A percentile compares a stretch with the other conserved stretches of the same genome.
These are phyloP conservation scores for Pandion haliaetus DNA, from an alignment of 2,113 vertebrate species.

Conservation along the genomic window DNA sequence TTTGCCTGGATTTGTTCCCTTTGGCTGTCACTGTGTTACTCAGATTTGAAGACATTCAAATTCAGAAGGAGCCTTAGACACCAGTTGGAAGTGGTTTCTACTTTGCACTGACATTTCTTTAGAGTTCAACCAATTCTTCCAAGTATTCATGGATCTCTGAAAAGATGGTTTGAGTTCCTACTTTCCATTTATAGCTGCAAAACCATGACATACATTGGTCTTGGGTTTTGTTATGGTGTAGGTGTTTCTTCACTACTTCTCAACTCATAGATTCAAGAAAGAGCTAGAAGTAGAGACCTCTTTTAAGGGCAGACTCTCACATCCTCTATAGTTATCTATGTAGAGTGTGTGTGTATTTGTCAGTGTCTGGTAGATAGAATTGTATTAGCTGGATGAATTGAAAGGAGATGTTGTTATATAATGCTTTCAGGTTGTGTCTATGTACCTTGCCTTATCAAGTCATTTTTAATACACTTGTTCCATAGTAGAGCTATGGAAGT, in stretches of 20 bases:
- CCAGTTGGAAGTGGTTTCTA: neutral
- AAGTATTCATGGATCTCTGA: neutral
- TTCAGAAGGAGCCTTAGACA: neutral
- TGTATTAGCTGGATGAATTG: neutral
- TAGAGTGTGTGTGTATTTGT: neutral
- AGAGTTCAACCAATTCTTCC: neutral
- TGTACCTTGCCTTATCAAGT: neutral
- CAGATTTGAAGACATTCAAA: neutral
- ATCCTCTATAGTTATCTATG: neutral
- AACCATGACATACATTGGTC: neutral
- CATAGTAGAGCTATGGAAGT: neutral
- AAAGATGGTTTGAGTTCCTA: neutral
- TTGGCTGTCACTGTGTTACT: neutral
- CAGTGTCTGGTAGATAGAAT: neutral
- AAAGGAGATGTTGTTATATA: neutral
- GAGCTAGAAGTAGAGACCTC: neutral
- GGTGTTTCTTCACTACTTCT: neutral
- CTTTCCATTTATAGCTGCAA: neutral
- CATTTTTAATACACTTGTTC: neutral
- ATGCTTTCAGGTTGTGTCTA: neutral
- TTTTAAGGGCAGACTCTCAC: neutral
- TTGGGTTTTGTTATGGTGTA: neutral
- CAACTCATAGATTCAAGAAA: neutral
- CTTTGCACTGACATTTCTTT: neutral
- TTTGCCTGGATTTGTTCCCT: neutral